Evolutionary conservation across 2,888 invertebrate species (phyloP).

Genomic region (Fissipunctia ypsillon): DNA sequence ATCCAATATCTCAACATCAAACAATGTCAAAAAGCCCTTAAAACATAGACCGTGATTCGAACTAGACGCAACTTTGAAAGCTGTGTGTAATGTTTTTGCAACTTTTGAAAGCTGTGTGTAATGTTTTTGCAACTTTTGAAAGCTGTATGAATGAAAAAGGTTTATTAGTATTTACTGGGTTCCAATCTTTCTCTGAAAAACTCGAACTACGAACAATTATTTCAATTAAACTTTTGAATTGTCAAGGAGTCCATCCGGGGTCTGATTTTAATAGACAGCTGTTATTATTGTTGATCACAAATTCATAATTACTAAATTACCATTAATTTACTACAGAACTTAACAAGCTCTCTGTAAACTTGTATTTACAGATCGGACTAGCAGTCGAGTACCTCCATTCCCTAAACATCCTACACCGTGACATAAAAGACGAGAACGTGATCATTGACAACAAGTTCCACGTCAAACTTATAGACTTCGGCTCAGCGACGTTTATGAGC

Average conservation of each 20-base stretch:
- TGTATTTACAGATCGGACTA: constrained; percentile 89
- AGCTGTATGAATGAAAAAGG: neutral
- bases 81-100: too few species aligned
- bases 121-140: neutral
- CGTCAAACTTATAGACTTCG: constrained; percentile 94
- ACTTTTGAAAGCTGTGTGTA: neutral
- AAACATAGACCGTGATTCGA: too few species aligned
- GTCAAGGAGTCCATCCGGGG: neutral
- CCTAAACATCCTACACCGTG: constrained; percentile 92
- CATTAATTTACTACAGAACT: too few species aligned
- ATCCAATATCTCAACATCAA: too few species aligned
- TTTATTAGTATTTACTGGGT: neutral
- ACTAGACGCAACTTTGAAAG: neutral
- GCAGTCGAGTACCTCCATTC: constrained; percentile 93
- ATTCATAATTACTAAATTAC: too few species aligned
- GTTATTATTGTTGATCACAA: neutral
- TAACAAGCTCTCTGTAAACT: neutral
- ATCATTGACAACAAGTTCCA: constrained; percentile 93
- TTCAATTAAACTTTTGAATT: neutral
- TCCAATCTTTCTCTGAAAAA: neutral
- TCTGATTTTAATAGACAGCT: neutral
- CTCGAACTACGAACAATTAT: neutral
- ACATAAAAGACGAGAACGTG: constrained; percentile 94
- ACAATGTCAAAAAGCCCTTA: too few species aligned
- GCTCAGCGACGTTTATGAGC: constrained; percentile 93